A percentile compares a stretch with the other conserved stretches of the same genome.
Conservation (phyloP, 2,888 invertebrate genomes). For the Drosophila borborema region DNA sequence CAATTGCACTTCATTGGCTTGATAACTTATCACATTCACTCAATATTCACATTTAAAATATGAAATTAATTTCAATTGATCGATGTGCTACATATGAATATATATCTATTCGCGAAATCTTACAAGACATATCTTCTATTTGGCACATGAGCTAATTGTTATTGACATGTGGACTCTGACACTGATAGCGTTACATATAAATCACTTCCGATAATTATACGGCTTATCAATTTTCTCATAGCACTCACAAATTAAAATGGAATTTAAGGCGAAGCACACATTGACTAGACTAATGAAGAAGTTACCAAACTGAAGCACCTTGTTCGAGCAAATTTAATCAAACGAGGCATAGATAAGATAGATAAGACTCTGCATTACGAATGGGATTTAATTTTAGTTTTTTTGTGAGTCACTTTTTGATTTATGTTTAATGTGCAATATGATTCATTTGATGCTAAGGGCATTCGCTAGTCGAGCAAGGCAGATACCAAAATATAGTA, state of each 20-base stretch:
- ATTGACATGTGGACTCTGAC: background rate
- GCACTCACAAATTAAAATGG: background rate
- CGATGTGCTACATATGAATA: background rate
- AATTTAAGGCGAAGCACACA: background rate
- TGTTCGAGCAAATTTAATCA: slow-evolving; percentile 6
- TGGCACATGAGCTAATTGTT: slow-evolving; percentile 5
- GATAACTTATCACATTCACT: background rate
- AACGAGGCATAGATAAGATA: slow-evolving; percentile 2
- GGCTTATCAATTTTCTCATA: slow-evolving; percentile 4
- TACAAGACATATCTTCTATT: background rate
- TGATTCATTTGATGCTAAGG: slow-evolving; percentile 5
- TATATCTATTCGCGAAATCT: background rate
- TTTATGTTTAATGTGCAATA: background rate
- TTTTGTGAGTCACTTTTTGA: slow-evolving; percentile 1
- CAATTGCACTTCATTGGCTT: no score
- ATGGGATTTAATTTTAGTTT: background rate
- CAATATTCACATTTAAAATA: background rate
- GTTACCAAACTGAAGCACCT: background rate
- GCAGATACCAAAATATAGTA: background rate
- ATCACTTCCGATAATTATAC: background rate
- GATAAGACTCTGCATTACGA: slow-evolving; percentile 8
- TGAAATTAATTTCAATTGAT: slow-evolving; percentile 14
- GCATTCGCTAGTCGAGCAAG: slow-evolving; percentile 24
- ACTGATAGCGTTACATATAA: background rate
- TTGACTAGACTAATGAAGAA: background rate